Evolutionary conservation across 2,113 vertebrate genomes (phyloP), one percentile per base, ranked within the genome.

Genomic region (Laticauda colubrina): DNA sequence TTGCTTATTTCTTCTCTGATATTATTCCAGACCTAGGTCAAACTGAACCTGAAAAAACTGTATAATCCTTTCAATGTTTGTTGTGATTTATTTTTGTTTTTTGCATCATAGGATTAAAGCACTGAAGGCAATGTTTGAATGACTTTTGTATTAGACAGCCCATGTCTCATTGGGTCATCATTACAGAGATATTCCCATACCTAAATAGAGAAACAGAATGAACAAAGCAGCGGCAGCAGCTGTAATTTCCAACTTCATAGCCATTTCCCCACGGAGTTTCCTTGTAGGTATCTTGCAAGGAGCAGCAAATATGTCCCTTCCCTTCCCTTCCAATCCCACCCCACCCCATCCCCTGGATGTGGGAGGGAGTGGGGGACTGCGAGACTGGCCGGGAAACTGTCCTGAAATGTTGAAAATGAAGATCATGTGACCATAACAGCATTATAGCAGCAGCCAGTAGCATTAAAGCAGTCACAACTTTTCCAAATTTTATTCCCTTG

Each of bases 71-170:
- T 56, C 89, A 92, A 81, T 86, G 4, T 59, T 91, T 92, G 1
- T 81, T 92, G 51, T n/a, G 7, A 90, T 89, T 75, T 86, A 91
- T 89, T 93, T 87, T 87, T 89, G 88, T 15, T 15, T 90, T 53
- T 61, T 55, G 45, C 48, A 45, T 53, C 21, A 39, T 21, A 88
- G 34, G 39, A 89, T 92, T 26, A 61, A 56, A 88, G 9, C 24
- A 56, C 61, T 89, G 91, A 89, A 89, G 34, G 26, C 20, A 39
- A 39, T 53, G 45, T 61, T 92, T 61, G 3, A 34, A 24, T 92
- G 61, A 81, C 53, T 64, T 56, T 92, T 39, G 86, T 53, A 43
- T 43, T 39, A 69, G 64, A 34, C 29, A 18, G 34, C 64, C 64
- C 2, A 15, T 69, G 64, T 69, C 64, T 34, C n/a, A 11, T n/a